These are phyloP conservation scores for Myotis davidii DNA, from an alignment of 2,113 vertebrate genomes.

Conservation along the genomic window DNA sequence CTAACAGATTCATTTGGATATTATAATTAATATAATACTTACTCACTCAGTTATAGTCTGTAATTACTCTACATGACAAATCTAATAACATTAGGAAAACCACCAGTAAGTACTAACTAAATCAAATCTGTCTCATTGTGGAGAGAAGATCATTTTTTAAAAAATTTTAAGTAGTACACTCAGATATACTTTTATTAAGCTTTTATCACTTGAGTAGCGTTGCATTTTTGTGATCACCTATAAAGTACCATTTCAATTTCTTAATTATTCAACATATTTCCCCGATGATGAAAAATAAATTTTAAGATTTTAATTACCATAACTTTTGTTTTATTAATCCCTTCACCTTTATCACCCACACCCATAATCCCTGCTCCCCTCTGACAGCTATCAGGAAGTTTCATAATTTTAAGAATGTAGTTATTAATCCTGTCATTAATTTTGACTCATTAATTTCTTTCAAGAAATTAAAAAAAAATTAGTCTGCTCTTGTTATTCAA, in stretches of 20 bases:
- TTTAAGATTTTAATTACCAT: neutral
- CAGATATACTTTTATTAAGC: constrained; percentile 2
- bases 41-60: neutral
- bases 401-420: neutral
- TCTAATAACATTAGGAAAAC: neutral
- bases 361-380: neutral
- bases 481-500: neutral
- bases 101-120: neutral
- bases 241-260: constrained; percentile 1
- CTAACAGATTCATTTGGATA: constrained; percentile 46
- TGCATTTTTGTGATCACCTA: neutral
- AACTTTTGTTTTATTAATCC: neutral
- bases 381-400: neutral
- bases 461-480: neutral
- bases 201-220: neutral
- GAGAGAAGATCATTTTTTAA: neutral
- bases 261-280: neutral
- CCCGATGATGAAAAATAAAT: neutral
- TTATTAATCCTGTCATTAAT: neutral
- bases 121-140: neutral
- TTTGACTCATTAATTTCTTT: neutral
- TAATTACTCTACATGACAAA: constrained; percentile 39
- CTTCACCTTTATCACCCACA: neutral
- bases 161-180: neutral
- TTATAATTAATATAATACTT: neutral